Percentiles rank a stretch among this genome's conserved stretches.
phyloP scores from a whole-genome alignment of 2,113 vertebrate species.

The Rostratula benghalensis region DNA sequence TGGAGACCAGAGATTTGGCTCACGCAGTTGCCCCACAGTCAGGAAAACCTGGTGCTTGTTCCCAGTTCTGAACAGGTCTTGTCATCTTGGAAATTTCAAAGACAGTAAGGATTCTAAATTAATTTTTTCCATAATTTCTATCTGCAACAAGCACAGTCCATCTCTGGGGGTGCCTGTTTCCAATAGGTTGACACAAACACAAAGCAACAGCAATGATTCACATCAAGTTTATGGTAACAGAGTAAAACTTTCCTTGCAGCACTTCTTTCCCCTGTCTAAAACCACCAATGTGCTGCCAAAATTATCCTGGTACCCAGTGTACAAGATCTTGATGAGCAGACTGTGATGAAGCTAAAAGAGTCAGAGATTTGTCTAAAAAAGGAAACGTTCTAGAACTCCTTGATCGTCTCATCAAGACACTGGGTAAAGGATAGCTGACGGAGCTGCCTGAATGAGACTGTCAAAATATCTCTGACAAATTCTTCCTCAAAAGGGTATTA shows the following conservation, averaged over 20 bases:
- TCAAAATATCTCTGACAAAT: not conserved
- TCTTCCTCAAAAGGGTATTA: not conserved
- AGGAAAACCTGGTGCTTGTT: not conserved
- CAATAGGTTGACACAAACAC: not conserved
- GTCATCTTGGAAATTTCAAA: not conserved
- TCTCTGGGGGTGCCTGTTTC: not conserved
- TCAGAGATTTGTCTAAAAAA: conserved; percentile 35
- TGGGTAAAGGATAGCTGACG: not conserved
- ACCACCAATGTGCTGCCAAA: not conserved
- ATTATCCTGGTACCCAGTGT: not conserved
- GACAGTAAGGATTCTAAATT: not conserved
- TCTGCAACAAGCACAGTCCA: not conserved
- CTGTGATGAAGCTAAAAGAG: not conserved
- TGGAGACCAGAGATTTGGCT: not conserved
- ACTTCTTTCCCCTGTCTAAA: not conserved
- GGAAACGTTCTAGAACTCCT: conserved; percentile 23
- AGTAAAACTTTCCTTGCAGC: not conserved
- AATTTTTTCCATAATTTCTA: not conserved
- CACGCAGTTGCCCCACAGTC: not conserved
- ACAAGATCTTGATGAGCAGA: not conserved
- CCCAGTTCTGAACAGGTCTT: not conserved
- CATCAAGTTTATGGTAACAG: not conserved
- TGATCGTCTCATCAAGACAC: not conserved
- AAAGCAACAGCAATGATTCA: not conserved
- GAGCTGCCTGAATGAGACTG: not conserved